These are phyloP conservation scores for Stenoptilia bipunctidactyla DNA, from an alignment of 2,888 invertebrate species.

Conservation along the genomic window DNA sequence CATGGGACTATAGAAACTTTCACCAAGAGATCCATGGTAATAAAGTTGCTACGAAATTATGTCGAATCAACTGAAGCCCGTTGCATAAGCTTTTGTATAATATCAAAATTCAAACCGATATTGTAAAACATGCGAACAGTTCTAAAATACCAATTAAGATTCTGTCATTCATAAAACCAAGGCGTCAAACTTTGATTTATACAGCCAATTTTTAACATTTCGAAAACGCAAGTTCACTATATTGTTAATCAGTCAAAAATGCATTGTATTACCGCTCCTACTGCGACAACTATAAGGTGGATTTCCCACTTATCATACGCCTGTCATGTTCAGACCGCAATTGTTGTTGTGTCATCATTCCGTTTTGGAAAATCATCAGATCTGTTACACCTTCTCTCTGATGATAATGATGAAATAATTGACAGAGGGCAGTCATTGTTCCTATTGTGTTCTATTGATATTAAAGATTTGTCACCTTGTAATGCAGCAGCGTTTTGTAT, in stretches of 20 bases:
- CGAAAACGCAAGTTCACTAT: slow-evolving; percentile 45
- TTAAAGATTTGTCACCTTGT: slow-evolving; percentile 68
- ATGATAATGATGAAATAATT: slow-evolving; percentile 70
- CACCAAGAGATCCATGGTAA: slow-evolving; percentile 26
- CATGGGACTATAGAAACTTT: slow-evolving; percentile 36
- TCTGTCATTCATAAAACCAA: slow-evolving; percentile 46
- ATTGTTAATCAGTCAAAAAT: neutral
- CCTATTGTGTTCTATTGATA: slow-evolving; percentile 64
- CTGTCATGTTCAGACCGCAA: no score
- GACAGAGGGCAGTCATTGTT: slow-evolving; percentile 68
- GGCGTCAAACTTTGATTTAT: slow-evolving; percentile 57
- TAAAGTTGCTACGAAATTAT: no score
- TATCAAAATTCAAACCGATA: no score
- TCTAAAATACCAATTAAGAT: slow-evolving; percentile 25
- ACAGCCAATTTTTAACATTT: slow-evolving; percentile 44
- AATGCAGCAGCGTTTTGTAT: slow-evolving; percentile 51
- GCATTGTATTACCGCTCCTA: no score
- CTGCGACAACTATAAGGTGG: no score
- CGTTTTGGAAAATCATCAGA: slow-evolving; percentile 56
- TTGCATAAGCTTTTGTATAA: no score
- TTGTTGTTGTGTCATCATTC: slow-evolving; percentile 26
- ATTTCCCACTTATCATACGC: no score
- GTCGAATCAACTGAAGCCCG: no score
- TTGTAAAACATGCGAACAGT: no score
- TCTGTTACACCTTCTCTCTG: slow-evolving; percentile 63